These are phyloP conservation scores for Nineta flava DNA, from an alignment of 2,888 invertebrate species.

Conservation along the genomic window DNA sequence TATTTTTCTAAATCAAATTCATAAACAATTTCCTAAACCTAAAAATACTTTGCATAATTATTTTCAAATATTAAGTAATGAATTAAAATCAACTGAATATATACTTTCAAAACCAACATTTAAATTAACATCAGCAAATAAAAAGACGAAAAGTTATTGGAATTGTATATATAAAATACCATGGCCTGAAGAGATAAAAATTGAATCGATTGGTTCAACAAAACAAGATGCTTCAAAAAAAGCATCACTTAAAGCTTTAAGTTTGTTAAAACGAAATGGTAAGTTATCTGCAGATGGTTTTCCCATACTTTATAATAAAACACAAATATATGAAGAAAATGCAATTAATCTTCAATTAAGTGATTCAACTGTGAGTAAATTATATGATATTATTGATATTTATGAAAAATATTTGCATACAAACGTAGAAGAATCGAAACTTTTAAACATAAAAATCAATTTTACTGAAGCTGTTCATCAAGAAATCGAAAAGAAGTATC, in stretches of 20 bases:
- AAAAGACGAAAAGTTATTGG: conserved; percentile 27
- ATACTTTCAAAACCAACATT: conserved; percentile 25
- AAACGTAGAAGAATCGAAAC: neutral
- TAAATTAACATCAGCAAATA: conserved; percentile 19
- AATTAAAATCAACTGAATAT: conserved; percentile 28
- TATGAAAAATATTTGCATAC: conserved; percentile 29
- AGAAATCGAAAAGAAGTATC: too few relatives aligned
- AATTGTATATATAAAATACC: conserved; percentile 33
- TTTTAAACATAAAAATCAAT: neutral
- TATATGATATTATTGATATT: conserved; percentile 29
- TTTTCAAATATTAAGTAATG: conserved; percentile 27
- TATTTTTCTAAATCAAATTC: conserved; percentile 23
- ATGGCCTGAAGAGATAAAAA: conserved; percentile 41
- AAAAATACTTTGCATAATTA: conserved; percentile 33
- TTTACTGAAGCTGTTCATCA: neutral
- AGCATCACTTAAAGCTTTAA: conserved; percentile 35
- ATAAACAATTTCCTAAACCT: conserved; percentile 31
- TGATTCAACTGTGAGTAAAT: conserved; percentile 23
- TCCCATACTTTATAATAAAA: conserved; percentile 32
- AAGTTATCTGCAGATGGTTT: conserved; percentile 31
- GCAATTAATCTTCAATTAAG: conserved; percentile 24
- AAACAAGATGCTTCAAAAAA: conserved; percentile 37
- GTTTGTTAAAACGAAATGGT: conserved; percentile 33
- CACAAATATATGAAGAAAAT: conserved; percentile 24
- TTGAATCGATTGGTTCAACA: conserved; percentile 32